Base-by-base conservation (phyloP, 23 tunicate species). In the Styela clava region DNA sequence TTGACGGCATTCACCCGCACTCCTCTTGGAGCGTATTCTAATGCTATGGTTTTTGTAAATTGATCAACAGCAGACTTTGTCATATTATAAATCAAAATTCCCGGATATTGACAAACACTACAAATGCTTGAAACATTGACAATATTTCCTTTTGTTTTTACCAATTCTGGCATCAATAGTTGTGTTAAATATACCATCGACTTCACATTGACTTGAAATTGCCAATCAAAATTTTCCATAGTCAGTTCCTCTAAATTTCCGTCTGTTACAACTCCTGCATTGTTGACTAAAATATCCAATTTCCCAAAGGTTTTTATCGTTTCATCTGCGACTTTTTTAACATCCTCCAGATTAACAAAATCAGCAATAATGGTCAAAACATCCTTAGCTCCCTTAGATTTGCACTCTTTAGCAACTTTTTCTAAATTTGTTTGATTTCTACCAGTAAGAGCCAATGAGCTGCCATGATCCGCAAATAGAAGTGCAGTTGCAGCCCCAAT, bases 91-190 rank as follows among this genome's bases (percentile, higher is more conserved):
- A 80, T 69, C 34, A 88, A 56, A 64, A 74, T 74, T 16, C 78
- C 79, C 2, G 86, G 86, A 62, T 74, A 78, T 82, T 87, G 77
- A 16, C 61, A 33, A 24, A 69, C 30, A 2, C 86, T 83, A 23
- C 51, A 63, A 5, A 81, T 73, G 44, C 92, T 88, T 16, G 92
- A 88, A 16, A 88, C 83, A 68, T 88, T 88, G 73, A 88, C 86
- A 68, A 88, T 56, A 26, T 67, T 76, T 51, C 86, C 92, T 56
- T 68, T 44, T 35, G 77, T 35, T 44, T 88, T 68, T 3, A 62
- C 73, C 71, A 88, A 52, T 24, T 88, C 26, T 35, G 92, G 92
- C 32, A 82, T 31, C 61, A 86, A 82, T 9, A 81, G 83, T 52
- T 83, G 82, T 2, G 92, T 82, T 1, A 76, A 16, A 31, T 35